Base-by-base conservation (phyloP, 2,113 vertebrate genomes). In the Trogon melanurus region DNA sequence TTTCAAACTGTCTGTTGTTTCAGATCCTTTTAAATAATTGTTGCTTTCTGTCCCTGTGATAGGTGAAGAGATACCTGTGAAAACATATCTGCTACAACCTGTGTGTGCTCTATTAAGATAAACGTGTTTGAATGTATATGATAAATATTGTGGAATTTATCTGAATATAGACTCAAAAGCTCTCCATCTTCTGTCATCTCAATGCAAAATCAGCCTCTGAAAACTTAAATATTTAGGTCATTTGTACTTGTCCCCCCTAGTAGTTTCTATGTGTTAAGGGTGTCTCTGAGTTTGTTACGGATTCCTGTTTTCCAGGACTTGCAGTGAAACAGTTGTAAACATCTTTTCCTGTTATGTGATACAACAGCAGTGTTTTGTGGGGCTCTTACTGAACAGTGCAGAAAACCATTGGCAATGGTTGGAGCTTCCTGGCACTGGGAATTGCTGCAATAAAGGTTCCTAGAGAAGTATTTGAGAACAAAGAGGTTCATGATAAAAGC, bases 81-180 rank as follows among this genome's bases (percentile, higher is more conserved):
- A 92, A 93, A 84, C 26, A 57, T 16, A 80, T 32, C 45, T 48
- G 22, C 51, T 67, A 17, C 79, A 86, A 32, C 29, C 45, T 84
- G 79, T 91, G 81, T 67, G 32, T 44, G 60, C 88, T 88, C 85
- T 71, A 48, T 88, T 88, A 84, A 92, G 79, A 88, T 78, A 71
- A 80, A 93, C 80, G 13, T 66, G 41, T 76, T 82, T 62, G n/a
- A 53, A 69, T 78, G 70, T 47, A 47, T 36, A 25, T 61, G 44
- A 62, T 84, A 74, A 80, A 66, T 66, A 34, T 44, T 54, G 15
- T 8, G 27, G 84, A 79, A 75, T 89, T 64, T 85, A 7, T 53
- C 88, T 82, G 66, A 82, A 69, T 45, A 41, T 10, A 56, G 23
- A 32, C 41, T 84, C 34, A 44, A 75, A 82, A 58, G 4, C 36